Evolutionary conservation across 2,888 invertebrate species (phyloP).

Genomic region (Tachina grossa): DNA sequence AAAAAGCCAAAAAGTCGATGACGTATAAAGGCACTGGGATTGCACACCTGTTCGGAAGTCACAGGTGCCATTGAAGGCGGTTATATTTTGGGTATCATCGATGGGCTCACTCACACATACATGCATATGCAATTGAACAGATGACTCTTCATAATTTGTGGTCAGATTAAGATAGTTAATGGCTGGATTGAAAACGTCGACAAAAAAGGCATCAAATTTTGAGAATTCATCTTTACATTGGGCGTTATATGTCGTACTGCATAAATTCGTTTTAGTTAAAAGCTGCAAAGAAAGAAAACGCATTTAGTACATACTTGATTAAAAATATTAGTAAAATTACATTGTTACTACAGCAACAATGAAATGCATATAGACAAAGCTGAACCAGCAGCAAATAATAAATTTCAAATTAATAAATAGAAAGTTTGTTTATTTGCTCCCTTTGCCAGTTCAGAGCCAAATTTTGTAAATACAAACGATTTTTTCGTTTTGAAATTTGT

Average conservation of each 20-base stretch:
- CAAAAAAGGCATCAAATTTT: constrained; percentile 72
- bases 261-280: constrained; percentile 57
- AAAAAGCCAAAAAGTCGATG: constrained; percentile 88
- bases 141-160: constrained; percentile 42
- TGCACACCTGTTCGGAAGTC: constrained; percentile 62
- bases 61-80: constrained; percentile 66
- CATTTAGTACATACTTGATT: not conserved
- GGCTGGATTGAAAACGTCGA: constrained; percentile 51
- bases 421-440: not conserved
- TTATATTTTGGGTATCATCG: not conserved
- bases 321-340: not conserved
- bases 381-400: no score
- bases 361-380: no score
- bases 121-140: constrained; percentile 47
- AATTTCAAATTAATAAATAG: no score
- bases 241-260: constrained; percentile 72
- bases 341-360: no score
- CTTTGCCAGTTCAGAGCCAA: no score
- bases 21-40: constrained; percentile 84
- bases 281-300: constrained; percentile 56
- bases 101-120: constrained; percentile 55
- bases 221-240: constrained; percentile 63
- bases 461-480: no score
- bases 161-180: constrained; percentile 34
- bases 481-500: no score